These are phyloP conservation scores for Dromaius novaehollandiae DNA, from an alignment of 2,113 vertebrate species.

Conservation along the genomic window DNA sequence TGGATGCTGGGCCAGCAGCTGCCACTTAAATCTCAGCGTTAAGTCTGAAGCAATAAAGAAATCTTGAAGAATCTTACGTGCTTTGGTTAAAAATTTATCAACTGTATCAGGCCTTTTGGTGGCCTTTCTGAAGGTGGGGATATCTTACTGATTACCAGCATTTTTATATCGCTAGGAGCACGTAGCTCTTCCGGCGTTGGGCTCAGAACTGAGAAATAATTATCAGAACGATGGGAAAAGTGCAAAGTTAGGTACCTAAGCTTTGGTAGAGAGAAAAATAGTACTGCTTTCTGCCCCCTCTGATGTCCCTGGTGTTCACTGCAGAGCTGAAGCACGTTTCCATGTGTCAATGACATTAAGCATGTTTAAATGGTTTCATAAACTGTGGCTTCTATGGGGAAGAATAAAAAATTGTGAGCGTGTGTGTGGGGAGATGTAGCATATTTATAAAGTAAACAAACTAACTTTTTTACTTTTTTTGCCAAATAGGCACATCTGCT, in stretches of 20 bases:
- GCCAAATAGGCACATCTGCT: background rate
- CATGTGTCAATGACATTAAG: background rate
- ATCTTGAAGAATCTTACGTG: background rate
- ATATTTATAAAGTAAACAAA: background rate
- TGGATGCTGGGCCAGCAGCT: background rate
- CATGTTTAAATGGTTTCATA: background rate
- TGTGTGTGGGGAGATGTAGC: no score
- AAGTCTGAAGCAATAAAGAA: background rate
- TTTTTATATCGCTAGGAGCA: background rate
- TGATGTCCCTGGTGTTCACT: background rate
- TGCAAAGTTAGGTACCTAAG: background rate
- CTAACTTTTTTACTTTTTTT: background rate
- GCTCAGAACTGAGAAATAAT: background rate
- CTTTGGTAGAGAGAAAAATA: background rate
- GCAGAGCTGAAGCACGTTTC: background rate
- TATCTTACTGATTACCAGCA: background rate
- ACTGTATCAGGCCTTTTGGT: background rate
- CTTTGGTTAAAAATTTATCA: background rate
- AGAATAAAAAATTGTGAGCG: background rate
- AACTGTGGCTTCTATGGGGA: background rate
- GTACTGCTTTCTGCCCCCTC: background rate
- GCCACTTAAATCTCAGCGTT: rapidly evolving
- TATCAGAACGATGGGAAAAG: background rate
- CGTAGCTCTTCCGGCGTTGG: background rate
- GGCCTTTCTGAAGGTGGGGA: background rate